Base-by-base conservation (phyloP, 1,140 invertebrate genomes). In the Protaetia brevitarsis region DNA sequence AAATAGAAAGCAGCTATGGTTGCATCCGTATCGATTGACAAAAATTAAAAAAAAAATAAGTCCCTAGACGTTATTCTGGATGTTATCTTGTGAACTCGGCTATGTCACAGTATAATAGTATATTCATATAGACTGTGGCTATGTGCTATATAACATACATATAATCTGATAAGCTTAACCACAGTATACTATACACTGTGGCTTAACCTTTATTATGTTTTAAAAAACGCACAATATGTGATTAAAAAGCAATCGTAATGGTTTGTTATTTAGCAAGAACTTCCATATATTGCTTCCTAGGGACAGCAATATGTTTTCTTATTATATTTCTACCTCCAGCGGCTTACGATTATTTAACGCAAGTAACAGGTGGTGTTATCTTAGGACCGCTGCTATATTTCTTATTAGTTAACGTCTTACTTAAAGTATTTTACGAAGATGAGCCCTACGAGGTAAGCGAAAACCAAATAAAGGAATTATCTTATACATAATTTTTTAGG, bases 401-500 rank as follows among this genome's bases (percentile, higher is more conserved):
- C 19, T 13, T 66, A n/a, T 13, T 27, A 7, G 21, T 45, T 16
- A 60, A 66, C 51, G 34, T 51, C 13, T 10, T 66, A 37, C 28
- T 61, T 51, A 28, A 27, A 29, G 4, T 58, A 34, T n/a, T 60
- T 28, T 66, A 45, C 29, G 29, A 45, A 16, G 59, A 19, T 30
- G 27, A 66, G 11, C 10, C 65, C 1, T 66, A 66, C 19, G 31
- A 66, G 65, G 65, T 66, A 29, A 26, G 34, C 3, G 26, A 57
- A n/a, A 2, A 2, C 3, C 26, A 16, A 21, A 4, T 29, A 4
- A 16, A 30, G 23, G 5, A 58, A 7, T 51, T 65, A 2, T 28
- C 1, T 45, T 45, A 64, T 16, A 13, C 34, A 57, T 0, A 70
- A 67, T 74, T 69, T 80, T 82, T 45, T 73, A 94, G 91, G 84